Percentiles rank a stretch among this genome's conserved stretches.
These are phyloP conservation scores for Phymorhynchus buccinoides DNA, from an alignment of 1,140 invertebrate species.

Conservation along the genomic window DNA sequence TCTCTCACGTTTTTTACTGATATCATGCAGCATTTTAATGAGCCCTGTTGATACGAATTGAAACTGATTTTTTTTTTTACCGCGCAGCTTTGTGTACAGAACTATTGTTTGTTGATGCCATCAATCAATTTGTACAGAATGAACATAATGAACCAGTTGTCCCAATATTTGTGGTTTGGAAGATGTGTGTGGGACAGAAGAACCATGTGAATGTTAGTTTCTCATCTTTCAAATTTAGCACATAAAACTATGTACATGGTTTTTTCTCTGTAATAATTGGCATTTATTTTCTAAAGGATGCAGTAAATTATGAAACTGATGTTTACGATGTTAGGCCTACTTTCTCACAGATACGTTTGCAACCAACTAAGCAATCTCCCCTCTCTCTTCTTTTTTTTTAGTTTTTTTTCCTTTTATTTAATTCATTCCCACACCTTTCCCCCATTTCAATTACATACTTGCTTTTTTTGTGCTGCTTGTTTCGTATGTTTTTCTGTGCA, in stretches of 20 bases:
- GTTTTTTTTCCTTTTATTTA: background rate
- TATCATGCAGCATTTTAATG: background rate
- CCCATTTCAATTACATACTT: background rate
- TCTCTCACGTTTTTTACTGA: background rate
- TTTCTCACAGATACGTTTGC: no score
- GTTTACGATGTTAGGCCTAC: no score
- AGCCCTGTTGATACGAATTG: background rate
- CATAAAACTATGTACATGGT: no score
- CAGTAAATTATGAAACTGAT: no score
- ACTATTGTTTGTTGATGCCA: background rate
- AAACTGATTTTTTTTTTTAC: no score
- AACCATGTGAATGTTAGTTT: background rate
- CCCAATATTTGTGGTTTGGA: background rate
- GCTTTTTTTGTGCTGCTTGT: background rate
- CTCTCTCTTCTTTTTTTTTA: background rate
- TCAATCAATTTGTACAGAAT: background rate
- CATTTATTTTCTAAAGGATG: no score
- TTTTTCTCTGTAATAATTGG: no score
- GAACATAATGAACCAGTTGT: no score
- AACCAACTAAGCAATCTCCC: no score
- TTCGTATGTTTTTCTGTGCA: background rate
- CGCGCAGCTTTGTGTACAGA: background rate
- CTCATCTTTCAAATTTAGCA: no score
- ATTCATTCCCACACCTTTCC: background rate
- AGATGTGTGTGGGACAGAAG: background rate